These are phyloP conservation scores for Cromileptes altivelis DNA, from an alignment of 2,113 vertebrate species.

Conservation along the genomic window DNA sequence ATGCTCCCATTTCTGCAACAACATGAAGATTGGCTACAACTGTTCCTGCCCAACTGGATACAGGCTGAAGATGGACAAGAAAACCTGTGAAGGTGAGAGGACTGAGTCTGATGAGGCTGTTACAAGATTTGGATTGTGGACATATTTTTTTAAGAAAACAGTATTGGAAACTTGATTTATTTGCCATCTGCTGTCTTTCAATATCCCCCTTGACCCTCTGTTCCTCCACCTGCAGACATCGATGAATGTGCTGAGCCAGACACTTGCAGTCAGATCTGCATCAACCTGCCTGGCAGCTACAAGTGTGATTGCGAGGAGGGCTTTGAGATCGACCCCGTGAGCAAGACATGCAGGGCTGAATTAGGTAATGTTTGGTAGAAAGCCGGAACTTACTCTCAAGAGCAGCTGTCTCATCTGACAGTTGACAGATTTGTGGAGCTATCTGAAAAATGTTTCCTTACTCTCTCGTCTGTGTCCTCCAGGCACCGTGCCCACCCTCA, in stretches of 20 bases:
- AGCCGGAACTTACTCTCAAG: neutral
- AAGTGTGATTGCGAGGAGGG: constrained; percentile 89
- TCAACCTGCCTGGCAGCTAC: constrained; percentile 88
- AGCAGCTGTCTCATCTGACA: neutral
- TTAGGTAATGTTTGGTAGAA: constrained; percentile 77
- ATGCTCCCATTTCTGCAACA: constrained; percentile 88
- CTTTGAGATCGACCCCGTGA: constrained; percentile 86
- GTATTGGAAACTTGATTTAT: neutral
- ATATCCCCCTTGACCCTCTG: constrained; percentile 1
- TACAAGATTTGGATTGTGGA: neutral
- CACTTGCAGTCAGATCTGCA: constrained; percentile 89
- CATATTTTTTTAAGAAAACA: neutral
- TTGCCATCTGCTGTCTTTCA: neutral
- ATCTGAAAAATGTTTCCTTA: neutral
- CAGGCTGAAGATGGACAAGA: constrained; percentile 76
- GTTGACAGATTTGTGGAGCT: neutral
- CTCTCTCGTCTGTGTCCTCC: neutral
- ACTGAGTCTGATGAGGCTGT: neutral
- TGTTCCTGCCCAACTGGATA: constrained; percentile 89
- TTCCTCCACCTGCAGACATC: constrained; percentile 82
- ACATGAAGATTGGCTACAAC: constrained; percentile 88
- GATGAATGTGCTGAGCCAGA: constrained; percentile 88
- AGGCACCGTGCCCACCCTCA: constrained; percentile 87
- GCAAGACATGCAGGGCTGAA: constrained; percentile 85
- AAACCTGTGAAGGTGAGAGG: constrained; percentile 87